These are phyloP conservation scores for Dunckerocampus dactyliophorus DNA, from an alignment of 2,113 vertebrate species.

Conservation along the genomic window DNA sequence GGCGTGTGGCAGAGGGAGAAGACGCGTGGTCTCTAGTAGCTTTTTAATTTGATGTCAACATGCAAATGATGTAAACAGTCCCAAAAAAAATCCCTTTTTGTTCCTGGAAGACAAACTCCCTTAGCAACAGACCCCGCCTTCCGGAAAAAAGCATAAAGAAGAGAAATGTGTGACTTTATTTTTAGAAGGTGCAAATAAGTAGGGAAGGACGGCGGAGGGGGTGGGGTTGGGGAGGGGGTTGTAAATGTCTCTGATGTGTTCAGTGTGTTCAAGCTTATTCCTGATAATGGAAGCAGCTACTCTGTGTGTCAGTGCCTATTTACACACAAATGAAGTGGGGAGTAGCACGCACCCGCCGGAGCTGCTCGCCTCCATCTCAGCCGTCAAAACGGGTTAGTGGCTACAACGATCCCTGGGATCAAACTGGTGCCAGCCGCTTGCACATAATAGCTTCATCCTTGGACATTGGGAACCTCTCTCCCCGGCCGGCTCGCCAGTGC, in stretches of 20 bases:
- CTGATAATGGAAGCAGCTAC: slow-evolving; percentile 62
- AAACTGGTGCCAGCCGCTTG: slow-evolving; percentile 46
- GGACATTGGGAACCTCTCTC: slow-evolving; percentile 42
- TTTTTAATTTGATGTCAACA: slow-evolving; percentile 52
- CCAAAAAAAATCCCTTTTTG: slow-evolving; percentile 23
- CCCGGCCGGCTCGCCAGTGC: slow-evolving; percentile 12
- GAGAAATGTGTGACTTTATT: slow-evolving; percentile 45
- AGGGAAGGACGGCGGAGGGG: background rate
- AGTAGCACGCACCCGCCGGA: slow-evolving; percentile 46
- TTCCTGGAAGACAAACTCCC: slow-evolving; percentile 47
- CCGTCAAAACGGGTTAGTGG: slow-evolving; percentile 67
- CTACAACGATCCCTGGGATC: slow-evolving; percentile 60
- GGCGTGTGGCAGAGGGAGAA: slow-evolving; percentile 10
- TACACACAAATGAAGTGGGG: slow-evolving; percentile 68
- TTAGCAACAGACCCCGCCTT: slow-evolving; percentile 45
- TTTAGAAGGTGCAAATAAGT: slow-evolving; percentile 64
- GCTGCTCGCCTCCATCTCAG: slow-evolving; percentile 58
- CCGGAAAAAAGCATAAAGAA: background rate
- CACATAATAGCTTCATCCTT: slow-evolving; percentile 61
- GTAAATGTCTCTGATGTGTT: slow-evolving; percentile 63
- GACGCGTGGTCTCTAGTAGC: slow-evolving; percentile 23
- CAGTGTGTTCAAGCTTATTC: slow-evolving; percentile 57
- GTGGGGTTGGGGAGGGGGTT: slow-evolving; percentile 14
- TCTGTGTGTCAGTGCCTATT: slow-evolving; percentile 66
- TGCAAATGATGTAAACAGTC: slow-evolving; percentile 41